phyloP scores from a whole-genome alignment of 2,113 vertebrate genomes.

The Campylomormyrus tamandua region DNA sequence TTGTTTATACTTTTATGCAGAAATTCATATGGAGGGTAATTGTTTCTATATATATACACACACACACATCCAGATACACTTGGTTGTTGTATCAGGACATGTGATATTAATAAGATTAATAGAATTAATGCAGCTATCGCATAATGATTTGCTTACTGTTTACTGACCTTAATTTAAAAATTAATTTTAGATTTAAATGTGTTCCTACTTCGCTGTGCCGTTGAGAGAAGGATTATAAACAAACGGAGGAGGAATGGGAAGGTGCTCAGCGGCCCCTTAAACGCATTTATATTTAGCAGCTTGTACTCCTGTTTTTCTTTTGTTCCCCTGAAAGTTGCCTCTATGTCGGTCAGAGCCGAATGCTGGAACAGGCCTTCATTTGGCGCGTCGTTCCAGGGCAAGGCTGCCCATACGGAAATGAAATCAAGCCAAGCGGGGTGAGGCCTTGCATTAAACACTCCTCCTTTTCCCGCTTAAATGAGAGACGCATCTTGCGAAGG shows the following conservation, averaged over 20 bases:
- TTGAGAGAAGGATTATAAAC: background rate
- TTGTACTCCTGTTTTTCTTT: background rate
- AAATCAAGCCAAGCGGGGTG: background rate
- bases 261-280: background rate
- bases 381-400: background rate
- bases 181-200: background rate
- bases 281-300: background rate
- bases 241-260: background rate
- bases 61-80: background rate
- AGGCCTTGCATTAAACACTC: no score
- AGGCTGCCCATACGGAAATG: background rate
- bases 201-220: background rate
- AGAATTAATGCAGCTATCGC: background rate
- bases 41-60: background rate
- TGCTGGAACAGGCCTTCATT: background rate
- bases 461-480: background rate
- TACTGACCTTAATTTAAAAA: background rate
- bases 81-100: background rate
- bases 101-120: background rate
- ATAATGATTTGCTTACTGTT: background rate
- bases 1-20: background rate
- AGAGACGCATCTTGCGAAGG: background rate
- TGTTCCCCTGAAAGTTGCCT: background rate
- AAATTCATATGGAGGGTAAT: background rate
- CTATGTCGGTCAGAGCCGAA: background rate